Evolutionary conservation across 2,888 invertebrate genomes (phyloP).

Genomic region (Matsumyia berberina): DNA sequence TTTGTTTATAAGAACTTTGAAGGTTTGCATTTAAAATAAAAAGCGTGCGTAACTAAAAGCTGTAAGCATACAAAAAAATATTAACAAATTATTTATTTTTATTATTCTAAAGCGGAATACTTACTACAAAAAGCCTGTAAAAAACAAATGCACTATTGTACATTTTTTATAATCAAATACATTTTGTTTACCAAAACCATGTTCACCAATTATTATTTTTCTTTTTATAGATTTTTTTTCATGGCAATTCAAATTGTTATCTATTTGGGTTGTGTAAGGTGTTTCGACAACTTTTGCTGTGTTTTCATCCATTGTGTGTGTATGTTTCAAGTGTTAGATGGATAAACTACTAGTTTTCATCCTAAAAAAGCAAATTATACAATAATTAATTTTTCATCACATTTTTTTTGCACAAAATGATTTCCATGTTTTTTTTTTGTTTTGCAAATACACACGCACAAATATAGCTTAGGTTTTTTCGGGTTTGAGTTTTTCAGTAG

Average conservation of each 20-base stretch:
- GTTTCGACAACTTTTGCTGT: conserved; percentile 30
- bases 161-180: conserved; percentile 53
- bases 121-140: conserved; percentile 83
- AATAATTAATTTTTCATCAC: conserved; percentile 28
- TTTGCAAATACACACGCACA: conserved; percentile 62
- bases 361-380: conserved; percentile 65
- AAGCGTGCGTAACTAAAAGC: conserved; percentile 40
- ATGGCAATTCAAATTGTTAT: conserved; percentile 9
- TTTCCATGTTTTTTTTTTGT: conserved; percentile 38
- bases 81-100: conserved; percentile 22
- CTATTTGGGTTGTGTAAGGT: conserved; percentile 33
- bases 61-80: conserved; percentile 35
- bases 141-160: conserved; percentile 71
- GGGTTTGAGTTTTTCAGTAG: conserved; percentile 51
- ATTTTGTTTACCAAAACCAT: conserved; percentile 38
- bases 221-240: neutral
- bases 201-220: conserved; percentile 38
- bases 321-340: conserved; percentile 60
- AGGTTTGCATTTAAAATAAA: conserved; percentile 6
- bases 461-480: conserved; percentile 54
- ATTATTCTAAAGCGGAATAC: conserved; percentile 76
- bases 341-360: conserved; percentile 59
- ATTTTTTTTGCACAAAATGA: conserved; percentile 34
- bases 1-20: neutral
- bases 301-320: conserved; percentile 61